Conservation (phyloP, 2,888 invertebrate species). For the Drosophila cyrtoloma region DNA sequence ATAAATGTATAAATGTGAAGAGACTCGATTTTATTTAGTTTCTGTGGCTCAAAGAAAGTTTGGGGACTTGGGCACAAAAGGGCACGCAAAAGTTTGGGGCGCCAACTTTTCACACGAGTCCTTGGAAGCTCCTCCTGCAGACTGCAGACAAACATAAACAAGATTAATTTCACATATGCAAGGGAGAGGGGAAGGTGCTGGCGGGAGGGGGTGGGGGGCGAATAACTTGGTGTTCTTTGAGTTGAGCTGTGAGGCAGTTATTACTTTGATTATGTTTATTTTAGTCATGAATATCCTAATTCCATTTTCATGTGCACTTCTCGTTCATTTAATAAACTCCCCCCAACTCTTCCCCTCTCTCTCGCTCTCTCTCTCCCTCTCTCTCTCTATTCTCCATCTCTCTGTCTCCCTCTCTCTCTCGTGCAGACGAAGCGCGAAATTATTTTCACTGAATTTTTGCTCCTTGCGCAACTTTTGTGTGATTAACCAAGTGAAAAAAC, state of each 20-base stretch:
- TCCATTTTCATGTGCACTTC: slow-evolving; percentile 73
- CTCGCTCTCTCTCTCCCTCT: too few species aligned
- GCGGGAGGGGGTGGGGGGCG: background rate
- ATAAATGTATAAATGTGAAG: slow-evolving; percentile 44
- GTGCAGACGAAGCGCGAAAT: slow-evolving; percentile 62
- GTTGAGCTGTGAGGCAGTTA: slow-evolving; percentile 52
- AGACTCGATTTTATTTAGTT: slow-evolving; percentile 74
- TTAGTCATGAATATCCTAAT: slow-evolving; percentile 76
- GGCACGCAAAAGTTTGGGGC: slow-evolving; percentile 52
- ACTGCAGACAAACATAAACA: slow-evolving; percentile 73
- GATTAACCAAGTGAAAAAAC: slow-evolving; percentile 78
- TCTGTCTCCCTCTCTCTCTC: background rate
- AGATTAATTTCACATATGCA: slow-evolving; percentile 81
- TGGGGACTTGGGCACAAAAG: slow-evolving; percentile 39
- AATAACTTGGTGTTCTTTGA: background rate
- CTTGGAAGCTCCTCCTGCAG: slow-evolving; percentile 25
- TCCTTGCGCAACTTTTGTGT: slow-evolving; percentile 50
- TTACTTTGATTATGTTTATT: slow-evolving; percentile 81
- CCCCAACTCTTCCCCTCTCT: background rate
- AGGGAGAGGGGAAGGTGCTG: background rate
- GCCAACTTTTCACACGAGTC: slow-evolving; percentile 70
- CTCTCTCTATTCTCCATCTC: background rate
- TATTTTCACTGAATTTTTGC: slow-evolving; percentile 61
- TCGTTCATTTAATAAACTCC: slow-evolving; percentile 72
- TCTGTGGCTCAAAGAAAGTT: slow-evolving; percentile 47